Evolutionary conservation across 30 jellyfish, hydroid and myxozoan species (phyloP).

Genomic region (Cassiopea xamachana): DNA sequence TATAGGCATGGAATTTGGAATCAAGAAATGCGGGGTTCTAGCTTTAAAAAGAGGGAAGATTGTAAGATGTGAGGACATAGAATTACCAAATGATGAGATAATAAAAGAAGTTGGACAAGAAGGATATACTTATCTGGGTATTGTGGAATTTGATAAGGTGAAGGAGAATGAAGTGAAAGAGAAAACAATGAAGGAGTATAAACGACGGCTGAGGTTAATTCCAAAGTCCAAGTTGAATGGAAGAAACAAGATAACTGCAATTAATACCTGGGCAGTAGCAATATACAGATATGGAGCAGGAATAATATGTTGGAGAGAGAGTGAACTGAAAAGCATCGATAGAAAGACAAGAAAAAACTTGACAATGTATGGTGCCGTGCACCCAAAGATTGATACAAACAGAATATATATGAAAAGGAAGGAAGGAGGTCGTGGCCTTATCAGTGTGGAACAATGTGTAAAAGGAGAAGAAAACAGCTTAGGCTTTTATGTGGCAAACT

Average conservation of each 20-base stretch:
- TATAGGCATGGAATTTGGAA: constrained; percentile 5
- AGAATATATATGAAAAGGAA: not conserved
- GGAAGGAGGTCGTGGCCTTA: not conserved
- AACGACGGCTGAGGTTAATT: too few relatives aligned
- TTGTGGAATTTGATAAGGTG: too few relatives aligned
- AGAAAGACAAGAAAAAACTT: not conserved
- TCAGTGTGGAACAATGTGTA: not conserved
- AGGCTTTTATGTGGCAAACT: not conserved
- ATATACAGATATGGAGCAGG: not conserved
- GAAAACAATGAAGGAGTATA: too few relatives aligned
- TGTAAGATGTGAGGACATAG: not conserved
- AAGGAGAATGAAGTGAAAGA: too few relatives aligned
- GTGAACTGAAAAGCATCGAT: not conserved
- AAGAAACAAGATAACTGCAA: not conserved
- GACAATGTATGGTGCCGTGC: not conserved
- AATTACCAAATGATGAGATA: not conserved
- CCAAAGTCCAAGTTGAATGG: not conserved
- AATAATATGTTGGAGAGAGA: not conserved
- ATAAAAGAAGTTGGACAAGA: not conserved
- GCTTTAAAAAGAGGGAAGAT: not conserved
- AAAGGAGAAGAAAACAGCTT: not conserved
- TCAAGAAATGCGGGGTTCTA: not conserved
- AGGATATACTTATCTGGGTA: not conserved
- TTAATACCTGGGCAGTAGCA: not conserved
- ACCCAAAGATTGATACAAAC: not conserved